phyloP scores from a whole-genome alignment of 2,888 invertebrate species.

The Neuroscelio doddi region DNA sequence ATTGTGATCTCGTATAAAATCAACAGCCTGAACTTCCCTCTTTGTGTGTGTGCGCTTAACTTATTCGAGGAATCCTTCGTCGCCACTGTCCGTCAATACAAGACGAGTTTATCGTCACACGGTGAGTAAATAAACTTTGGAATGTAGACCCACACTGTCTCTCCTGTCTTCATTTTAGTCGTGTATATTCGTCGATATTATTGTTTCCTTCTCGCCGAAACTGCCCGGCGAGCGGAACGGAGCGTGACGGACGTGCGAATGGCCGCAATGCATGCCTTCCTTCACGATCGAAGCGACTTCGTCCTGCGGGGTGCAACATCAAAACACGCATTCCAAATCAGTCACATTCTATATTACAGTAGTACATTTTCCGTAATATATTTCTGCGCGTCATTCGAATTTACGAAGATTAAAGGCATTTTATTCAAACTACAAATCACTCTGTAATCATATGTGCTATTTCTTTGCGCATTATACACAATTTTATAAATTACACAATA shows the following conservation, averaged over 20 bases:
- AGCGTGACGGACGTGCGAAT: constrained; percentile 46
- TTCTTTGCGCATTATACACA: no score
- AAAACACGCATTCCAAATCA: no score
- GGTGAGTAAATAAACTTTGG: constrained; percentile 22
- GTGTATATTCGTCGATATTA: not conserved
- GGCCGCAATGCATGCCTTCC: constrained; percentile 40
- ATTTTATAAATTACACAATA: no score
- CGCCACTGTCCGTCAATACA: not conserved
- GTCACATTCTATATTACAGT: no score
- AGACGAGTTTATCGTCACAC: constrained; percentile 3
- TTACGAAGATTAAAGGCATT: no score
- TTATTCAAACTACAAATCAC: no score
- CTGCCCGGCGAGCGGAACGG: constrained; percentile 43
- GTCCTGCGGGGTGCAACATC: constrained; percentile 11
- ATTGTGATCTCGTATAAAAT: not conserved
- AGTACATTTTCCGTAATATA: no score
- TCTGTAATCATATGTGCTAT: no score
- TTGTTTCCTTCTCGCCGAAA: constrained; percentile 19
- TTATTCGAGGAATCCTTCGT: not conserved
- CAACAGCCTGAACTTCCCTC: constrained; percentile 7
- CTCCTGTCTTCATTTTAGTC: not conserved
- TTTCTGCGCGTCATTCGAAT: no score
- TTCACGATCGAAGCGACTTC: constrained; percentile 43
- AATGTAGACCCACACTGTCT: not conserved
- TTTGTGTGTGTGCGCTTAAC: not conserved